Conservation (phyloP, 2,113 vertebrate genomes). For the Notechis scutatus region DNA sequence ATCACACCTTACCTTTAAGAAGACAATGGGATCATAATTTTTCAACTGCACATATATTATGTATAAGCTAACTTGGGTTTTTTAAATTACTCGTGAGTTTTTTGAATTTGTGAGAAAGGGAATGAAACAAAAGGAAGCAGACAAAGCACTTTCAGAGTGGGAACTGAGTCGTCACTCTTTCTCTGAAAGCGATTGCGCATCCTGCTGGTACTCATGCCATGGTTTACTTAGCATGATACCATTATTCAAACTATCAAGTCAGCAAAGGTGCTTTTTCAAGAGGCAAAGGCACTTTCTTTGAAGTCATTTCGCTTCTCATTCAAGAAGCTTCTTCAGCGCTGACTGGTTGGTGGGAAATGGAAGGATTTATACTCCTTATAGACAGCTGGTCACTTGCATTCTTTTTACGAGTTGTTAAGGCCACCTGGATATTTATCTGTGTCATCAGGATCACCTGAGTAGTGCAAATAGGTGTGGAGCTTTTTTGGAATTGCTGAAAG, state of each 20-base stretch:
- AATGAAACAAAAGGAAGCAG: not conserved
- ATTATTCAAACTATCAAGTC: not conserved
- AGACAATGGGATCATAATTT: not conserved
- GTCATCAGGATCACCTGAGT: no score
- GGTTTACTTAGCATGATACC: not conserved
- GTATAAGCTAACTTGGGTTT: not conserved
- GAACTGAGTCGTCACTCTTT: not conserved
- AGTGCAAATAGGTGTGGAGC: no score
- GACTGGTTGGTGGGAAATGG: no score
- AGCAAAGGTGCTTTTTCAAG: not conserved
- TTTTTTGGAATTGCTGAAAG: no score
- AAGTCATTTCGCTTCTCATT: no score
- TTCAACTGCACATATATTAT: not conserved
- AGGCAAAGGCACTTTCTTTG: no score
- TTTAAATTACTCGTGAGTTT: not conserved
- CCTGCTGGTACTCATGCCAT: not conserved
- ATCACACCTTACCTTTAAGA: not conserved
- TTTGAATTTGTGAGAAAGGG: not conserved
- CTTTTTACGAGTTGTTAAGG: no score
- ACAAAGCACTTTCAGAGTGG: not conserved
- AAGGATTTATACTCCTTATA: no score
- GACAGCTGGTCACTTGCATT: no score
- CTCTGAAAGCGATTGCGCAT: not conserved
- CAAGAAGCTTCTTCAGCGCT: no score
- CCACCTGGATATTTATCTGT: no score